Percentiles rank a stretch among this genome's conserved stretches.
These are phyloP conservation scores for Drosophila conformis DNA, from an alignment of 2,888 invertebrate species.

Conservation along the genomic window DNA sequence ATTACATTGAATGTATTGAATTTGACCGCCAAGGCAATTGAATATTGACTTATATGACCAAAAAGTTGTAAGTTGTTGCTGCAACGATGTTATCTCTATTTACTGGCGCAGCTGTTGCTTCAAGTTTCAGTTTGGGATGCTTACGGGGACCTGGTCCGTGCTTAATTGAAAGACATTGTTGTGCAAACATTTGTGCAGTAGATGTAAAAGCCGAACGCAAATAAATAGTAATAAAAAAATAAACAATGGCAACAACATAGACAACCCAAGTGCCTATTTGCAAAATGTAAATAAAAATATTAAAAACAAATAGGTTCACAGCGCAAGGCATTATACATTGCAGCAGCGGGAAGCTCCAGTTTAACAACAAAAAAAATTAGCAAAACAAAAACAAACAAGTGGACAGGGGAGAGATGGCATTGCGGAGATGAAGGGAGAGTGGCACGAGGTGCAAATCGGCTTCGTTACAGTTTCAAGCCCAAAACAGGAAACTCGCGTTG, in stretches of 20 bases:
- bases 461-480: slow-evolving; percentile 7
- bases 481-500: slow-evolving; percentile 27
- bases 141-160: slow-evolving; percentile 13
- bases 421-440: background rate
- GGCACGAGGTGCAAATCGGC: background rate
- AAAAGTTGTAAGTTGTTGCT: slow-evolving; percentile 14
- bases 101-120: slow-evolving; percentile 2
- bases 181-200: slow-evolving; percentile 59
- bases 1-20: background rate
- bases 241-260: slow-evolving; percentile 49
- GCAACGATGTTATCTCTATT: background rate
- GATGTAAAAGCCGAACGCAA: slow-evolving; percentile 54
- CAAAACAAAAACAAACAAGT: background rate
- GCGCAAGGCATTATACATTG: slow-evolving; percentile 39
- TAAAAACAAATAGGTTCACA: slow-evolving; percentile 65
- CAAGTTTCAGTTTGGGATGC: background rate
- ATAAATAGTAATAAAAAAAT: slow-evolving; percentile 54
- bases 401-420: background rate
- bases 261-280: slow-evolving; percentile 49
- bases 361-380: slow-evolving; percentile 5
- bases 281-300: slow-evolving; percentile 65
- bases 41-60: slow-evolving; percentile 38
- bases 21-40: slow-evolving; percentile 27
- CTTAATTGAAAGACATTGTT: slow-evolving; percentile 69
- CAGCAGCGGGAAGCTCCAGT: slow-evolving; percentile 1